Evolutionary conservation across 2,113 vertebrate genomes (phyloP).

Genomic region (Ictidomys tridecemlineatus): DNA sequence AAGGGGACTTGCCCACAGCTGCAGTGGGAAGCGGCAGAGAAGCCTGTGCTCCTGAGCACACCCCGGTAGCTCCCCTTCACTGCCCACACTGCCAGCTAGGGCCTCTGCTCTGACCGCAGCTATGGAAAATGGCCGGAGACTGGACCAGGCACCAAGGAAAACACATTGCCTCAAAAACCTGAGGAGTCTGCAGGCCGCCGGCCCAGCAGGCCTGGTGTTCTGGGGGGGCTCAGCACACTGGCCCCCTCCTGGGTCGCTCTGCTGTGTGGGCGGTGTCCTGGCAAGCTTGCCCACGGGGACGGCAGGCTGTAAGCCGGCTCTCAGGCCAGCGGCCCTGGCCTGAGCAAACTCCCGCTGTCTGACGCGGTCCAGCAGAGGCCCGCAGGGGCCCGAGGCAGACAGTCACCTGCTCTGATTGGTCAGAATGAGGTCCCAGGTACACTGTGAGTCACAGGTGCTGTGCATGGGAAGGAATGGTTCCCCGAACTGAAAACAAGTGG

Average conservation of each 20-base stretch:
- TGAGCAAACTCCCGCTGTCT: background rate
- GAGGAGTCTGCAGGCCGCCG: background rate
- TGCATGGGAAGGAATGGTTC: background rate
- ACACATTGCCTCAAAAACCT: background rate
- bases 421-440: background rate
- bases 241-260: background rate
- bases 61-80: background rate
- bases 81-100: background rate
- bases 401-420: background rate
- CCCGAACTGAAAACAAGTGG: background rate
- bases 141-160: background rate
- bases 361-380: fast-evolving
- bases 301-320: background rate
- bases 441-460: background rate
- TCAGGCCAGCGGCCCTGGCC: fast-evolving
- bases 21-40: background rate
- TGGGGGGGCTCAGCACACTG: background rate
- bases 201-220: background rate
- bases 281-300: background rate
- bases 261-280: background rate
- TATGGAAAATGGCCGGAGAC: background rate
- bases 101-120: background rate
- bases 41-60: background rate
- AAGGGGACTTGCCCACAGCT: background rate
- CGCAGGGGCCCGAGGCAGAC: background rate